Evolutionary conservation across 1,140 invertebrate species (phyloP).

Genomic region (Melipona quadrifasciata): DNA sequence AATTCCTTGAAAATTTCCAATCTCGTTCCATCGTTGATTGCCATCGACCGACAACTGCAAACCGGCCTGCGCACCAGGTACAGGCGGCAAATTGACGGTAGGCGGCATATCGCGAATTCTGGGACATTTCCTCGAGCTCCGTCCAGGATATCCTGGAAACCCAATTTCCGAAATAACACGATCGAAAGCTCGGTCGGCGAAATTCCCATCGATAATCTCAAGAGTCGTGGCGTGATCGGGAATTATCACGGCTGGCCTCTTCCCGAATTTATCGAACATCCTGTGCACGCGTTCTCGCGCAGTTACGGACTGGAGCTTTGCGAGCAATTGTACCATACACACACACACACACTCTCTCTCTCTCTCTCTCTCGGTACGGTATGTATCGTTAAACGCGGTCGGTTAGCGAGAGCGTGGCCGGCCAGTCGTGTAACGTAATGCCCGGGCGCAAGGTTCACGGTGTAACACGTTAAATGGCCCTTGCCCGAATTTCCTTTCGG

Average conservation of each 20-base stretch:
- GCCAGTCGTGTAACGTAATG: conserved; percentile 43
- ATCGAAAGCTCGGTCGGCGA: not conserved
- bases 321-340: conserved; percentile 46
- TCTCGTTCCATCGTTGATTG: not conserved
- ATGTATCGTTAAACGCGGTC: conserved; percentile 46
- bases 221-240: not conserved
- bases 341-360: too few species aligned
- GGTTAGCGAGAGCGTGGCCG: conserved; percentile 46
- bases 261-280: conserved; percentile 45
- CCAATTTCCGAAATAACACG: not conserved
- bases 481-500: conserved; percentile 56
- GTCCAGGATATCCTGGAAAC: not conserved
- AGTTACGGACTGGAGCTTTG: conserved; percentile 19
- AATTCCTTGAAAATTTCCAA: not conserved
- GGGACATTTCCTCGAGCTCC: not conserved
- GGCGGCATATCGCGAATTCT: not conserved
- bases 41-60: not conserved
- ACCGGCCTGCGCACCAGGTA: too few species aligned
- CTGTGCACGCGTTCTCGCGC: conserved; percentile 30
- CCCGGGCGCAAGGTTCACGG: conserved; percentile 47
- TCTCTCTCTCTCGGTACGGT: not conserved
- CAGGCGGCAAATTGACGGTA: too few species aligned
- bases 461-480: conserved; percentile 53
- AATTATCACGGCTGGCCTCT: conserved; percentile 32
- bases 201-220: conserved; percentile 1